Conservation (phyloP, 2,113 vertebrate species). For the Mesocricetus auratus region DNA sequence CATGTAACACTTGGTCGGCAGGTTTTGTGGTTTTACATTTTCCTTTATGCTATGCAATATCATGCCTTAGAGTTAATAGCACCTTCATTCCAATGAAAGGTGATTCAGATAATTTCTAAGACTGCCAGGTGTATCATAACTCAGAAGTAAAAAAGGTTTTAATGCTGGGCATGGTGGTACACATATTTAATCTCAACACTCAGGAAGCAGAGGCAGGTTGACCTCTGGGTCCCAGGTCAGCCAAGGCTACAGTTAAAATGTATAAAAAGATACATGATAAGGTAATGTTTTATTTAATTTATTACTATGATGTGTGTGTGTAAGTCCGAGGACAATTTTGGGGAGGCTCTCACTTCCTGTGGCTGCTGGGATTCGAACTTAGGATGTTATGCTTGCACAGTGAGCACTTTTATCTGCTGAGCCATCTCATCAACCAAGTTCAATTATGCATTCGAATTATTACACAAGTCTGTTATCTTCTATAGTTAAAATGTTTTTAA, state of each 20-base stretch:
- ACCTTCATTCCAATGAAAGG: conserved; percentile 48
- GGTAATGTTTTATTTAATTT: background rate
- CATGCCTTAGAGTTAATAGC: conserved; percentile 8
- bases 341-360: background rate
- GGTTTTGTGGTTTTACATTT: background rate
- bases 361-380: background rate
- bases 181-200: background rate
- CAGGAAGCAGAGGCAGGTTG: background rate
- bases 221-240: background rate
- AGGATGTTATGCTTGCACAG: background rate
- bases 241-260: background rate
- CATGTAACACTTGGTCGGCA: background rate
- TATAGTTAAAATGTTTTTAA: background rate
- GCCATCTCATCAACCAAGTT: background rate
- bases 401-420: background rate
- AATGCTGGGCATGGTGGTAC: background rate
- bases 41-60: background rate
- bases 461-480: background rate
- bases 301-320: background rate
- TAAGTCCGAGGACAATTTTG: background rate
- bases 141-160: background rate
- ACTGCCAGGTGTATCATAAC: background rate
- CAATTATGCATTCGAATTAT: conserved; percentile 31
- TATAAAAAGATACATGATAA: background rate
- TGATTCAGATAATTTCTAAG: conserved; percentile 7